Base-by-base conservation (phyloP, 2,888 invertebrate species). In the Dynastes maya region DNA sequence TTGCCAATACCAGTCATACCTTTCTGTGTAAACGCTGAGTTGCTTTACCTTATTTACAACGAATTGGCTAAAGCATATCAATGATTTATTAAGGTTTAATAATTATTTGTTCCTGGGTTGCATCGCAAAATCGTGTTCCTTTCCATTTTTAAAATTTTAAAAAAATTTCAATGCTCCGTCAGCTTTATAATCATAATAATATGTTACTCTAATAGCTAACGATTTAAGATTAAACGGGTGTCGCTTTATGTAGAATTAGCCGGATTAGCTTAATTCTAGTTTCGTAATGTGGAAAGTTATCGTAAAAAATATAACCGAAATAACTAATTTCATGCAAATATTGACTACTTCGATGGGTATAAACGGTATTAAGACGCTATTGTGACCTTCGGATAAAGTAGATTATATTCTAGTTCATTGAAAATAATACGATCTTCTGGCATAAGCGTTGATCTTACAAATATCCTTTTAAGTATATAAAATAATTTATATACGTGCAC, bases 301-400 rank as follows among this genome's bases (percentile, higher is more conserved):
- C 22, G 16, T 55, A 11, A 65, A 65, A n/a, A 67, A 45, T 8
- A 37, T 9, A 68, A 51, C n/a, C 22, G 9, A 51, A 61, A 61
- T 61, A 55, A 45, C 55, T 74, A 45, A 45, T 61, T 74, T 63
- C 16, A 63, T 61, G 45, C 37, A 74, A 74, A 74, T 61, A 49
- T 63, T 61, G 40, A 61, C 68, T 68, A 68, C 68, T 68, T 68
- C 68, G 49, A 68, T 4, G 27, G 27, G 4, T 29, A 5, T 29
- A 51, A n/a, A 51, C 22, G 68, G 51, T 51, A 68, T 68, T 51
- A 68, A 51, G 61, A 61, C 45, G 27, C 22, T 16, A 61, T 61
- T 61, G 61, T 61, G 72, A 37, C 55, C 71, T 71, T 71, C 55
- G 45, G 32, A 71, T 71, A 71, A 71, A 22, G 55, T 16, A 71